A percentile compares a stretch with the other conserved stretches of the same genome.
These are phyloP conservation scores for Sinotaia quadrata DNA, from an alignment of 2,888 invertebrate species.

Conservation along the genomic window DNA sequence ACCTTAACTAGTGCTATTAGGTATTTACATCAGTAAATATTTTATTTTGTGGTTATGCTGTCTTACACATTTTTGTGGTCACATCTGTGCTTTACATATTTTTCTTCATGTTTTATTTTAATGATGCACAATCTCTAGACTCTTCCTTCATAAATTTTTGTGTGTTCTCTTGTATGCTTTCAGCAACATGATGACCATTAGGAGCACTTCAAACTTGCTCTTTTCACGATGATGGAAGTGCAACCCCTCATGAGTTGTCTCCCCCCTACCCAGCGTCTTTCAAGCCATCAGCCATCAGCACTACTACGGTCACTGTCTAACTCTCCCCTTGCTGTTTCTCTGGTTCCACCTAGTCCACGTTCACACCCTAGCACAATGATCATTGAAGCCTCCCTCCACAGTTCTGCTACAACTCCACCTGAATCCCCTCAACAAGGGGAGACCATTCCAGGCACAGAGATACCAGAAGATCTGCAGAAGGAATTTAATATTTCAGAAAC, in stretches of 20 bases:
- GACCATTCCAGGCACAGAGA: slow-evolving; percentile 26
- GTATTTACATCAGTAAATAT: too few relatives aligned
- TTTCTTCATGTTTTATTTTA: too few relatives aligned
- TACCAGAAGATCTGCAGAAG: slow-evolving; percentile 1
- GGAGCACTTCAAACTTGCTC: neutral
- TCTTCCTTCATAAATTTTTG: too few relatives aligned
- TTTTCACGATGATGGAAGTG: slow-evolving; percentile 38
- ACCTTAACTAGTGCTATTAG: too few relatives aligned
- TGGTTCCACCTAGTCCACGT: neutral
- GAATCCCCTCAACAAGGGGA: slow-evolving; percentile 40
- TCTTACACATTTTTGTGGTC: too few relatives aligned
- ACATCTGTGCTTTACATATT: too few relatives aligned
- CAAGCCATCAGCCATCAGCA: slow-evolving; percentile 24
- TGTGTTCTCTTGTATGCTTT: neutral
- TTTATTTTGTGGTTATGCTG: too few relatives aligned
- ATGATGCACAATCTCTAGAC: too few relatives aligned
- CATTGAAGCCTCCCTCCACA: slow-evolving; percentile 33
- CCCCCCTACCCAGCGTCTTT: slow-evolving; percentile 33
- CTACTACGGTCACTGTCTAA: neutral
- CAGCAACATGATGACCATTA: slow-evolving; percentile 18
- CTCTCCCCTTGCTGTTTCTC: slow-evolving; percentile 16
- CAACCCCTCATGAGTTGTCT: slow-evolving; percentile 16
- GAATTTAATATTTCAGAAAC: neutral
- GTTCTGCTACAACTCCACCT: slow-evolving; percentile 30
- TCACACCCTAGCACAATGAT: slow-evolving; percentile 31